Evolutionary conservation across 2,888 invertebrate genomes (phyloP).

Genomic region (Fabriciana adippe): DNA sequence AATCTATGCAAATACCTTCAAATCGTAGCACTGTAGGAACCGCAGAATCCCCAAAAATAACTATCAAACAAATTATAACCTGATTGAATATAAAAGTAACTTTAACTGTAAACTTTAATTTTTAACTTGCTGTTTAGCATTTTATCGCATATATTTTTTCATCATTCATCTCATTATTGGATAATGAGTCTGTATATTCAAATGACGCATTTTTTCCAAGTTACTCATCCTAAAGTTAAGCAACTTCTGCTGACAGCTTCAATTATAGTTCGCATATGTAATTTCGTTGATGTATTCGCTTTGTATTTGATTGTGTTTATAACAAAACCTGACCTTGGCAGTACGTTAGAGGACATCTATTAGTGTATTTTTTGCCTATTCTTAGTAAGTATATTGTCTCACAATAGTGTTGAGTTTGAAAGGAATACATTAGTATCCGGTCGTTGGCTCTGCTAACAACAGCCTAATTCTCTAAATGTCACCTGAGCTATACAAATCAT

Average conservation of each 20-base stretch:
- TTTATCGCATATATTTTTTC: too few relatives aligned
- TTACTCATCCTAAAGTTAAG: too few relatives aligned
- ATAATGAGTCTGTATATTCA: too few relatives aligned
- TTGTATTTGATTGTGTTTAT: slow-evolving; percentile 54
- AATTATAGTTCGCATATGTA: slow-evolving; percentile 45
- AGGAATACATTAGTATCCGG: slow-evolving; percentile 72
- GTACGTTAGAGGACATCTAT: slow-evolving; percentile 57
- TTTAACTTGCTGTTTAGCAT: too few relatives aligned
- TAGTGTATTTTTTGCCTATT: slow-evolving; percentile 59
- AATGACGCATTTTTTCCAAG: too few relatives aligned
- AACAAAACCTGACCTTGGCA: slow-evolving; percentile 51
- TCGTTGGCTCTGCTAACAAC: slow-evolving; percentile 47
- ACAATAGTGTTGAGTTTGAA: slow-evolving; percentile 67
- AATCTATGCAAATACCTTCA: too few relatives aligned
- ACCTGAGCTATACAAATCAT: not conserved
- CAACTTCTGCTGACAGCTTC: slow-evolving; percentile 47
- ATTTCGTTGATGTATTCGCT: slow-evolving; percentile 51
- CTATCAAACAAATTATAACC: too few relatives aligned
- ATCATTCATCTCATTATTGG: too few relatives aligned
- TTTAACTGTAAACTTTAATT: too few relatives aligned
- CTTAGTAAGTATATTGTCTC: slow-evolving; percentile 69
- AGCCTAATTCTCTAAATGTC: slow-evolving; percentile 28
- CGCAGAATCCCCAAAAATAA: too few relatives aligned
- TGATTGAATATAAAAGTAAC: too few relatives aligned
- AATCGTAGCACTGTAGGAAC: too few relatives aligned